These are phyloP conservation scores for Coelopa pilipes DNA, from an alignment of 2,888 invertebrate species.

Conservation along the genomic window DNA sequence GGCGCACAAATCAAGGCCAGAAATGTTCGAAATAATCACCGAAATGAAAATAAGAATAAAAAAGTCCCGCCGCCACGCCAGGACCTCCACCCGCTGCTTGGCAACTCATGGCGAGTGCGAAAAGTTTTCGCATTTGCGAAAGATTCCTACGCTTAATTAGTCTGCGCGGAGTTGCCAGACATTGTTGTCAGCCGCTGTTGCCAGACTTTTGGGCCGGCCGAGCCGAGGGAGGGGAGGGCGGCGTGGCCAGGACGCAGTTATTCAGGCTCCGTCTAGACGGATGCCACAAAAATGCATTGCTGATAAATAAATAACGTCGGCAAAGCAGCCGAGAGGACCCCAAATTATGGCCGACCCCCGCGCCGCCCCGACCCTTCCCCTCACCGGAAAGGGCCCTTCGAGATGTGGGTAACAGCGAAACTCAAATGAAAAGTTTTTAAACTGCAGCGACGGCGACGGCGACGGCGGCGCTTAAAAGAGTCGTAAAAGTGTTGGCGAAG, in stretches of 20 bases:
- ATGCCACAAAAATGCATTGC: constrained; percentile 18
- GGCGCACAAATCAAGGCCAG: neutral
- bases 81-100: no score
- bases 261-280: constrained; percentile 13
- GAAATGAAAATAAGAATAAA: no score
- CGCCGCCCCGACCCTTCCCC: no score
- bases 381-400: neutral
- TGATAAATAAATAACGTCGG: constrained; percentile 17
- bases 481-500: constrained; percentile 25
- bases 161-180: neutral
- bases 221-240: no score
- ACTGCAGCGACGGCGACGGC: neutral
- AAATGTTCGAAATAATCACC: neutral
- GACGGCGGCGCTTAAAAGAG: neutral
- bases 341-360: neutral
- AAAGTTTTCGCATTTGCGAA: no score
- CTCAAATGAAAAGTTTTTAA: constrained; percentile 4
- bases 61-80: no score
- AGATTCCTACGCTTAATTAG: neutral
- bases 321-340: neutral
- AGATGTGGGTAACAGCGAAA: neutral
- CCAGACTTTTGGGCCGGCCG: neutral
- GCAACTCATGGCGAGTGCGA: no score
- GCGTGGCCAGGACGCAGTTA: neutral
- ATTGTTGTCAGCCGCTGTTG: neutral